These are phyloP conservation scores for Seira sanloemensis DNA, from an alignment of 2,888 invertebrate genomes.

Conservation along the genomic window DNA sequence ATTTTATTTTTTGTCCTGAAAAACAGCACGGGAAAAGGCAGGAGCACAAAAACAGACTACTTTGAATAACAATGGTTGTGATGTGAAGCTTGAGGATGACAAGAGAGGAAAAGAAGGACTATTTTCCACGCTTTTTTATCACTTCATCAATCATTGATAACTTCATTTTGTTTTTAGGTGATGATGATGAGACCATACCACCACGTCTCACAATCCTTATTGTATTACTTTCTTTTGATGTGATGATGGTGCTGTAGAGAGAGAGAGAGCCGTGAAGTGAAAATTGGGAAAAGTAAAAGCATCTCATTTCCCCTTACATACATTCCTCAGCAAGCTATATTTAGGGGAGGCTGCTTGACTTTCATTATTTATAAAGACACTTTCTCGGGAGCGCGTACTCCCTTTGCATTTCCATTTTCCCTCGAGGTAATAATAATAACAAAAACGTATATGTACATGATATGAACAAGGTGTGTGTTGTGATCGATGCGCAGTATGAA, in stretches of 20 bases:
- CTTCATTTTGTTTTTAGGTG: conserved; percentile 9
- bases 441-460: neutral
- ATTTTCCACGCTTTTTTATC: neutral
- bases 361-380: neutral
- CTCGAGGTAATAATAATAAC: neutral
- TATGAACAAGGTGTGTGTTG: neutral
- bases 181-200: neutral
- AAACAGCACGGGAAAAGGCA: neutral
- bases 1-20: neutral
- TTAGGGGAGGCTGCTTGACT: neutral
- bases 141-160: conserved; percentile 29
- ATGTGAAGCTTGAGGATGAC: neutral
- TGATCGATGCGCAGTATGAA: neutral
- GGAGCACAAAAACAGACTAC: neutral
- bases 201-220: neutral
- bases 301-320: neutral
- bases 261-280: neutral
- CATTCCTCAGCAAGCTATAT: neutral
- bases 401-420: neutral
- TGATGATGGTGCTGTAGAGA: neutral
- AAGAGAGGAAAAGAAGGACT: neutral
- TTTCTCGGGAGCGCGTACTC: neutral
- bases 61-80: neutral
- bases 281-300: neutral
- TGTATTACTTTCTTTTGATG: neutral